Evolutionary conservation across 2,113 vertebrate species (phyloP).

Genomic region (Brachyhypopomus occidentalis): DNA sequence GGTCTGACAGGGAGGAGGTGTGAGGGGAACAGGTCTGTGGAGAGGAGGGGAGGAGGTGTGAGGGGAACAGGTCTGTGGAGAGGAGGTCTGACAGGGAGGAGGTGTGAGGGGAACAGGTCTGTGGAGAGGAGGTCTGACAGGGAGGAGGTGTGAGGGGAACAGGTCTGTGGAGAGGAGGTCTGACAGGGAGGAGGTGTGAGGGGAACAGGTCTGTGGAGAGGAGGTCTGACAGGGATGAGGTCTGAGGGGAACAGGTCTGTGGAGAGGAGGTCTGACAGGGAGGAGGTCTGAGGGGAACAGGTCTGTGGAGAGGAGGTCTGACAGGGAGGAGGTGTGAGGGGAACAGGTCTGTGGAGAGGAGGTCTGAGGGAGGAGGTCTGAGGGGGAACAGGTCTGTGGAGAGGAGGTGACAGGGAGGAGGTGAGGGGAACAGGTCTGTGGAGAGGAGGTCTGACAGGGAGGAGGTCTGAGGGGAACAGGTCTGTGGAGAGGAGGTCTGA

Average conservation of each 20-base stretch:
- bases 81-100: slow-evolving; percentile 2
- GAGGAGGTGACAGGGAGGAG: too few species aligned
- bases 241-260: neutral
- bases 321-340: slow-evolving; percentile 1
- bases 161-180: slow-evolving; percentile 5
- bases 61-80: too few species aligned
- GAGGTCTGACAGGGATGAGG: too few species aligned
- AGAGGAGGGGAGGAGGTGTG: neutral
- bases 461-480: neutral
- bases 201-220: neutral
- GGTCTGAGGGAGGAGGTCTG: neutral
- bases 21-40: neutral
- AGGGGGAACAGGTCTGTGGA: neutral
- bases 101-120: too few species aligned
- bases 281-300: neutral
- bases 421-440: neutral
- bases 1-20: slow-evolving; percentile 1
- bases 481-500: too few species aligned
- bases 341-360: neutral
- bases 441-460: slow-evolving; percentile 12
- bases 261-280: slow-evolving; percentile 10
- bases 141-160: neutral
- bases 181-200: neutral
- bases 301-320: neutral
- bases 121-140: slow-evolving; percentile 10